phyloP scores from a whole-genome alignment of 2,797 vertebrate species.

The Betta splendens region DNA sequence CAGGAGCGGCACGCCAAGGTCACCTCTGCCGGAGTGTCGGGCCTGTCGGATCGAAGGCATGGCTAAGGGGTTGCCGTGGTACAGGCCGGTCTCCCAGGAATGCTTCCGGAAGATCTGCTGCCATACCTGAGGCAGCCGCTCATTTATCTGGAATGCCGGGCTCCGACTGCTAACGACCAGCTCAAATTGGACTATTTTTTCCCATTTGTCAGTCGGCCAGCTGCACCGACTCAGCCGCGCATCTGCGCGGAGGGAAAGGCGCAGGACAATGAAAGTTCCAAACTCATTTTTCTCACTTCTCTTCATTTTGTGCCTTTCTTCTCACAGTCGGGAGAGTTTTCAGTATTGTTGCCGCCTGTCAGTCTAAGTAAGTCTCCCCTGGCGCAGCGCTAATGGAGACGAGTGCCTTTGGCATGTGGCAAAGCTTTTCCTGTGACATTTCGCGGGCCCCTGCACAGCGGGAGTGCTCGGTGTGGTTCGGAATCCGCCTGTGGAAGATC shows the following conservation, averaged over 20 bases:
- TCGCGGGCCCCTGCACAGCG: constrained; percentile 59
- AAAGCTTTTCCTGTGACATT: constrained; percentile 73
- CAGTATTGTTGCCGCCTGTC: constrained; percentile 69
- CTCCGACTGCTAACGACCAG: constrained; percentile 89
- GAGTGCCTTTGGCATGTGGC: constrained; percentile 75
- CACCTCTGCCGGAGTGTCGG: constrained; percentile 81
- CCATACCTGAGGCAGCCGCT: constrained; percentile 87
- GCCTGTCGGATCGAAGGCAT: constrained; percentile 80
- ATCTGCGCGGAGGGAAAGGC: constrained; percentile 83
- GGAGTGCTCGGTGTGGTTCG: constrained; percentile 54
- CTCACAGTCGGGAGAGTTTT: constrained; percentile 71
- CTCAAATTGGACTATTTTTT: constrained; percentile 96
- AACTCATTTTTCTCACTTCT: constrained; percentile 87
- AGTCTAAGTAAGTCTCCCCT: constrained; percentile 69
- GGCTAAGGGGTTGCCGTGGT: constrained; percentile 77
- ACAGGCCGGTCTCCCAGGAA: constrained; percentile 82
- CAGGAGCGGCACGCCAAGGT: constrained; percentile 83
- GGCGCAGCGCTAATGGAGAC: constrained; percentile 69
- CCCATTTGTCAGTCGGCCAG: constrained; percentile 92
- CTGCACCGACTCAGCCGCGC: constrained; percentile 87
- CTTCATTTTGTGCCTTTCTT: constrained; percentile 68
- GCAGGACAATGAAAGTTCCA: constrained; percentile 86
- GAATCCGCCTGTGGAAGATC: constrained; percentile 65
- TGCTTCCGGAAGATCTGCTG: constrained; percentile 84
- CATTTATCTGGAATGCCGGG: constrained; percentile 85